Conservation (phyloP, 2,888 invertebrate species). For the Melikaiella ostensackeni region DNA sequence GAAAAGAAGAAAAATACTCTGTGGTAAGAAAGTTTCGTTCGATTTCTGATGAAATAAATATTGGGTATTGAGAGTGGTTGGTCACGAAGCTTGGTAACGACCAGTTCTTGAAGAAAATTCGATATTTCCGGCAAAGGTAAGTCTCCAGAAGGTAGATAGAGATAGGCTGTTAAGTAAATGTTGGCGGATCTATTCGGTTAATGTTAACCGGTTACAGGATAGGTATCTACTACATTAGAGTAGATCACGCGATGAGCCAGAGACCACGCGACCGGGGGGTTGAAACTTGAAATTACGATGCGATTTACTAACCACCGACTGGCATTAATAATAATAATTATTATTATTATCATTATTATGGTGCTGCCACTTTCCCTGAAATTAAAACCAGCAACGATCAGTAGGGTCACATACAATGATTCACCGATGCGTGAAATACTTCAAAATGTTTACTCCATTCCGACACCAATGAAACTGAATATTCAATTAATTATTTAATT, state of each 20-base stretch:
- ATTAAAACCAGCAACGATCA: constrained; percentile 30
- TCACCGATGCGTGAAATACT: constrained; percentile 1
- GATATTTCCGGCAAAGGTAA: constrained; percentile 56
- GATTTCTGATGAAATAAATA: constrained; percentile 38
- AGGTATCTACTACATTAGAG: constrained; percentile 47
- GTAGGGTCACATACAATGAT: constrained; percentile 27
- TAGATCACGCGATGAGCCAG: constrained; percentile 61
- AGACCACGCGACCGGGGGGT: constrained; percentile 59
- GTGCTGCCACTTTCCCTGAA: constrained; percentile 24
- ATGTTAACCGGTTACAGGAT: constrained; percentile 65
- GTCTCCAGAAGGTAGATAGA: constrained; percentile 48
- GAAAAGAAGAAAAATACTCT: background rate
- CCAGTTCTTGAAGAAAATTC: constrained; percentile 54
- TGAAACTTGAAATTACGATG: constrained; percentile 36
- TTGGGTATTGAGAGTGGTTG: constrained; percentile 31
- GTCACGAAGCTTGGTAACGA: constrained; percentile 46
- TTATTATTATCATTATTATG: constrained; percentile 14
- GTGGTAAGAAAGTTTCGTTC: constrained; percentile 15
- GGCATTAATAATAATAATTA: background rate
- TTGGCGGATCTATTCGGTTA: constrained; percentile 67
- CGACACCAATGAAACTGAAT: background rate
- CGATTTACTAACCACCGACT: constrained; percentile 29
- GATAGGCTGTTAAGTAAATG: constrained; percentile 61
- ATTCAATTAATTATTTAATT: background rate
- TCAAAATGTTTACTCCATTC: constrained; percentile 11